A percentile compares a stretch with the other conserved stretches of the same genome.
Evolutionary conservation across 2,797 vertebrate genomes (phyloP).

Genomic region (Sparidentex hasta): DNA sequence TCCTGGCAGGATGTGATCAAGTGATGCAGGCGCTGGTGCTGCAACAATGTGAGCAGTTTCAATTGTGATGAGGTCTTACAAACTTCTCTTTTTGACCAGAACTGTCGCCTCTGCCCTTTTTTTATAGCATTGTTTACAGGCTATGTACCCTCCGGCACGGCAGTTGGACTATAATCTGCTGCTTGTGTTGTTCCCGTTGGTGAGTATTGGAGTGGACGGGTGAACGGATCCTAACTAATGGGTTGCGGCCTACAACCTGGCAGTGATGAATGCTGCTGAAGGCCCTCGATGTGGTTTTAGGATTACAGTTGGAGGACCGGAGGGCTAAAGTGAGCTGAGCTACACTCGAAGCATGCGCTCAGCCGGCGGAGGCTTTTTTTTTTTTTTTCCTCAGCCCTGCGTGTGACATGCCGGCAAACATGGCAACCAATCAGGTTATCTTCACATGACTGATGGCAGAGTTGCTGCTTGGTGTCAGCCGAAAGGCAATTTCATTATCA

Average conservation of each 20-base stretch:
- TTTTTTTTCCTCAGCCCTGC: not conserved
- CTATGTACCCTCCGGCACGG: constrained; percentile 4
- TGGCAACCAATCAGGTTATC: constrained; percentile 38
- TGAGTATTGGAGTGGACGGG: constrained; percentile 55
- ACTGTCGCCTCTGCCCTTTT: constrained; percentile 16
- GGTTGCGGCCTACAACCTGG: constrained; percentile 56
- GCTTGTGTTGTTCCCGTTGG: constrained; percentile 43
- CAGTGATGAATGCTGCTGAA: constrained; percentile 78
- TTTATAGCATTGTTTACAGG: constrained; percentile 20
- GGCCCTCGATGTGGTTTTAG: constrained; percentile 56
- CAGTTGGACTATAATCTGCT: not conserved
- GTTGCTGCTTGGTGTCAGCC: not conserved
- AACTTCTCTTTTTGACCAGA: constrained; percentile 18
- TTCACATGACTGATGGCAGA: constrained; percentile 19
- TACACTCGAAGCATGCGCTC: constrained; percentile 54
- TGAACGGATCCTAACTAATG: constrained; percentile 68
- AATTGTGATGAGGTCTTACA: not conserved
- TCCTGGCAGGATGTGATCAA: constrained; percentile 26
- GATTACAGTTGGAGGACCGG: constrained; percentile 61
- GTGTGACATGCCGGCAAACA: constrained; percentile 23
- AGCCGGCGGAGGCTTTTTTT: constrained; percentile 14
- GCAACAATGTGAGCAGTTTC: not conserved
- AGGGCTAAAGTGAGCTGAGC: constrained; percentile 49
- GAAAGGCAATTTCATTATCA: constrained; percentile 33
- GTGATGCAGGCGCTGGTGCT: not conserved